phyloP scores from a whole-genome alignment of 2,888 invertebrate genomes.

The Sipunculus nudus region DNA sequence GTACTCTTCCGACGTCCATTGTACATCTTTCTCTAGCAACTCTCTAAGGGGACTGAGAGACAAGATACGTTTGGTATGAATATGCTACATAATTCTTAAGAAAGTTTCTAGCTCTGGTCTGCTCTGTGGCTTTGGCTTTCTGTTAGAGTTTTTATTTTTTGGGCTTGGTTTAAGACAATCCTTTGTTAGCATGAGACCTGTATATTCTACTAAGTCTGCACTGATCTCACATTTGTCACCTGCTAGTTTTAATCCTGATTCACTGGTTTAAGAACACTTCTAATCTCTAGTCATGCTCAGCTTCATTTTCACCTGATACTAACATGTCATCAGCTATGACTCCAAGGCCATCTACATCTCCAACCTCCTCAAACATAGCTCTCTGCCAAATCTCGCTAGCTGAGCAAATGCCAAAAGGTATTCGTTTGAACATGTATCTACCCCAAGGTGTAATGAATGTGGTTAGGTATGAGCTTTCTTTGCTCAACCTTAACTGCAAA shows the following conservation, averaged over 20 bases:
- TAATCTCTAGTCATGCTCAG: conserved; percentile 6
- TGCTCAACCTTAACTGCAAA: no score
- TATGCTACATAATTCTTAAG: conserved; percentile 34
- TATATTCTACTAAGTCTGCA: background rate
- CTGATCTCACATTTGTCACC: no score
- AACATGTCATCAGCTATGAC: conserved; percentile 4
- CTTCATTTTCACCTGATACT: background rate
- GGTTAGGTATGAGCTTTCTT: background rate
- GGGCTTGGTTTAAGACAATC: conserved; percentile 29
- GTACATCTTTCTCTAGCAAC: background rate
- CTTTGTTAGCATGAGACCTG: conserved; percentile 1
- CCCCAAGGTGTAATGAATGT: background rate
- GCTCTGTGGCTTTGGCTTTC: conserved; percentile 21
- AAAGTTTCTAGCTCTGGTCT: conserved; percentile 5
- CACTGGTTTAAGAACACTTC: no score
- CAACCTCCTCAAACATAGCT: conserved; percentile 6
- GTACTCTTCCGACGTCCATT: background rate
- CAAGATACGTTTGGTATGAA: conserved; percentile 36
- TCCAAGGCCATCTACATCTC: background rate
- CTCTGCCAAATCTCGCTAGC: conserved; percentile 9
- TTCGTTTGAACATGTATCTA: background rate
- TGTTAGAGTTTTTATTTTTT: conserved; percentile 22
- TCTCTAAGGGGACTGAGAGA: conserved; percentile 16
- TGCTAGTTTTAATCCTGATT: background rate
- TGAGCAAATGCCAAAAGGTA: conserved; percentile 12